Evolutionary conservation across 2,797 vertebrate species (phyloP).

Genomic region (Carcharodon carcharias): DNA sequence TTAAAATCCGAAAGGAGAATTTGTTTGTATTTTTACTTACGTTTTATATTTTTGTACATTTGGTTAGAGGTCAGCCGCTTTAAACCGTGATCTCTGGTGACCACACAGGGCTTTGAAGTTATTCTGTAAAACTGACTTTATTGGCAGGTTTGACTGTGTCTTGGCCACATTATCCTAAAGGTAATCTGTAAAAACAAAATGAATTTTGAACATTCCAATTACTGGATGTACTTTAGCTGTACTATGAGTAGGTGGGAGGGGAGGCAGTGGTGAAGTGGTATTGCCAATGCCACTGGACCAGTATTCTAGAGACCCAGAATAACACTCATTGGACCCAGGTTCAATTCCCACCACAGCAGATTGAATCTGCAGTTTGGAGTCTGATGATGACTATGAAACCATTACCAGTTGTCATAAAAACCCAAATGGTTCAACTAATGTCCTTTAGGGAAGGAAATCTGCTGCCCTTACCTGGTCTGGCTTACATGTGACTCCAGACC

Average conservation of each 20-base stretch:
- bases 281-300: no score
- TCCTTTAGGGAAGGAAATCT: no score
- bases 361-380: no score
- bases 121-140: slow-evolving; percentile 68
- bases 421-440: no score
- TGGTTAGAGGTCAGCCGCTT: slow-evolving; percentile 83
- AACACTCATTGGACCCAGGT: no score
- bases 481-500: no score
- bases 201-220: slow-evolving; percentile 88
- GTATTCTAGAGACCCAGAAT: no score
- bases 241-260: slow-evolving; percentile 79
- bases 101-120: slow-evolving; percentile 75
- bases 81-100: slow-evolving; percentile 74
- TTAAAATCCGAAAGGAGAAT: slow-evolving; percentile 82
- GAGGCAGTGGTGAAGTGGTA: no score
- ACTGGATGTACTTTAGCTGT: slow-evolving; percentile 82
- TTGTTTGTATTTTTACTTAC: slow-evolving; percentile 99
- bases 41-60: slow-evolving; percentile 99
- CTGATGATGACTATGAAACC: no score
- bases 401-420: no score
- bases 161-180: slow-evolving; percentile 64
- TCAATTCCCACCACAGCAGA: no score
- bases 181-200: slow-evolving; percentile 58
- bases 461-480: no score
- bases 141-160: slow-evolving; percentile 84